phyloP scores from a whole-genome alignment of 2,113 vertebrate genomes.

The Origma solitaria region DNA sequence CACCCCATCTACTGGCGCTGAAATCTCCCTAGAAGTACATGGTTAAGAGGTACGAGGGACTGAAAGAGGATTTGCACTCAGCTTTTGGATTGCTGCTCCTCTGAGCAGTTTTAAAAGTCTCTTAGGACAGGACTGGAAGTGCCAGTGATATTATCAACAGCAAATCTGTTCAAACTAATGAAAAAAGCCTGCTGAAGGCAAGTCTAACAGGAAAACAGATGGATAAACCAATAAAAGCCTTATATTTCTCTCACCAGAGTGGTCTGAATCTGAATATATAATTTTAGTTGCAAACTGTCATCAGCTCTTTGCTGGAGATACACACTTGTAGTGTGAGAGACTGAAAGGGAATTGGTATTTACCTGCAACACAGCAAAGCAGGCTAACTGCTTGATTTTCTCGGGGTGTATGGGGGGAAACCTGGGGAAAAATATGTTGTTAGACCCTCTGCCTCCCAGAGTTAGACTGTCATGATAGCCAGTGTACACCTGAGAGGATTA shows the following conservation, averaged over 20 bases:
- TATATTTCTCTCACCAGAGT: not conserved
- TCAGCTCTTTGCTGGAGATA: not conserved
- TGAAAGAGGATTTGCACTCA: not conserved
- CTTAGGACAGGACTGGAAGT: not conserved
- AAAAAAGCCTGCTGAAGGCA: not conserved
- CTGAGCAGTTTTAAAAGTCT: not conserved
- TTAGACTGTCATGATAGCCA: not conserved
- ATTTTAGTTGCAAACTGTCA: not conserved
- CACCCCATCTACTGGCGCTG: not conserved
- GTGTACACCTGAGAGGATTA: not conserved
- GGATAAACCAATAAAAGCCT: not conserved
- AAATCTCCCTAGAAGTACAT: not conserved
- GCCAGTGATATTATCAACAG: not conserved
- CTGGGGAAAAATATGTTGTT: not conserved
- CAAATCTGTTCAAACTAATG: not conserved
- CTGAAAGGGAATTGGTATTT: not conserved
- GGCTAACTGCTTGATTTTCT: not conserved
- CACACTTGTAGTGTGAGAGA: rapidly evolving
- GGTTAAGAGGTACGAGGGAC: not conserved
- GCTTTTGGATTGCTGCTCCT: not conserved
- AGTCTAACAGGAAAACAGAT: not conserved
- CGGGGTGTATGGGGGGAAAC: too few relatives aligned
- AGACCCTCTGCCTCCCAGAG: not conserved
- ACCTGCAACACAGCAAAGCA: not conserved
- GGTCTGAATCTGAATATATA: not conserved